Evolutionary conservation across 2,888 invertebrate genomes (phyloP), one percentile per base, ranked within the genome.

Genomic region (Lochmaea capreae): DNA sequence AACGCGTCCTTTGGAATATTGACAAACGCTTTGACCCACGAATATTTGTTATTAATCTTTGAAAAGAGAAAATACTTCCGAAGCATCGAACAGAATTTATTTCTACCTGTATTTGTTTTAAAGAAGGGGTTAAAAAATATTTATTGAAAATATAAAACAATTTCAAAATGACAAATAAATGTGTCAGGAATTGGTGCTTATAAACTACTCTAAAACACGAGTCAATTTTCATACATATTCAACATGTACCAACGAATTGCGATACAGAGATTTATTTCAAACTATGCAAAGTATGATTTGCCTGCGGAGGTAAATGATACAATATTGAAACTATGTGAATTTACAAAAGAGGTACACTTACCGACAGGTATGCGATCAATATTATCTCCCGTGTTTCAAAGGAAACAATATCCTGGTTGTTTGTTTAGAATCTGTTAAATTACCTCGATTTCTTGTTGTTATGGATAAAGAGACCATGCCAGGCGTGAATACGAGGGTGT

Each of bases 1-100:
- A 59, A 63, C 33, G 54, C 26, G 10, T 62, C 14, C 62, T 33
- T 52, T 52, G 62, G 18, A 70, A n/a, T 63, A 22, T 69, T 69
- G 69, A 62, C 69, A 62, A 61, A 33, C 52, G 46, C 62, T 61
- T 63, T 39, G 39, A 63, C 18, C 62, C 62, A 63, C 43, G 61
- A 63, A 42, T 39, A 43, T 63, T 63, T 43, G 5, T 63, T 63
- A 43, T 63, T 63, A 63, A 43, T 39, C 42, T 43, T 42, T 16
- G 5, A 43, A 63, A 18, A 16, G 61, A 39, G 18, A 54, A 16
- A 54, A 54, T 18, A 3, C 16, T 18, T 6, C 18, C 9, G 11
- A 16, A 54, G 18, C 2, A 54, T 54, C 11, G 12, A 46, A 46
- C 22, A 22, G 22, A 22, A 22, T 22, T 22, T 22, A 22, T 22